Evolutionary conservation across 64 coral and sea anemone species (phyloP).

Genomic region (Dendrophyllia cribrosa): DNA sequence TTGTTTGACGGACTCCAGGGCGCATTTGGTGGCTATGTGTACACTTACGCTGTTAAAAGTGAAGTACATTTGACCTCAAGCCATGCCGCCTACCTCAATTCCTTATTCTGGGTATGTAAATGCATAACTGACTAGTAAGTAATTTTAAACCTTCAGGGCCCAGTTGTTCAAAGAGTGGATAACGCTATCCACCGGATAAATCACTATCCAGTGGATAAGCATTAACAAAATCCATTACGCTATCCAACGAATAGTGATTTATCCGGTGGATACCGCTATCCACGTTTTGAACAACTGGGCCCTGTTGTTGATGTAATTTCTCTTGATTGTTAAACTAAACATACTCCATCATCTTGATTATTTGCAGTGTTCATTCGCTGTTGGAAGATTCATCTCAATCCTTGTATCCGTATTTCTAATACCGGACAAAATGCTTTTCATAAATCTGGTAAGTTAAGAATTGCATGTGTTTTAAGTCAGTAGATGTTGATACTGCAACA

Average conservation of each 20-base stretch:
- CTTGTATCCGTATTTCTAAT: constrained; percentile 83
- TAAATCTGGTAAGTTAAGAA: constrained; percentile 83
- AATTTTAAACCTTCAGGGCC: neutral
- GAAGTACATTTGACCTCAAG: constrained; percentile 64
- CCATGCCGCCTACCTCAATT: constrained; percentile 73
- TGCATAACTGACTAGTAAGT: neutral
- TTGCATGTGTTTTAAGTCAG: neutral
- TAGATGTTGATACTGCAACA: too few species aligned
- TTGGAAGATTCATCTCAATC: constrained; percentile 95
- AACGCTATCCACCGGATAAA: too few species aligned
- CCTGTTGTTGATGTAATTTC: neutral
- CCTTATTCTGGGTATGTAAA: constrained; percentile 79
- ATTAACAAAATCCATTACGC: too few species aligned
- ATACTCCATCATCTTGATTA: neutral
- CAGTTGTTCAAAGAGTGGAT: too few species aligned
- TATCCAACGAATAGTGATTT: too few species aligned
- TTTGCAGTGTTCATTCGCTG: constrained; percentile 85
- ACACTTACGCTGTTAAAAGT: constrained; percentile 84
- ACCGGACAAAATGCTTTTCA: constrained; percentile 95
- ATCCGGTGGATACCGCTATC: too few species aligned
- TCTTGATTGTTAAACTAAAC: neutral
- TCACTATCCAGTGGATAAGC: too few species aligned
- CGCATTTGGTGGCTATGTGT: constrained; percentile 74
- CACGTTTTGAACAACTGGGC: too few species aligned
- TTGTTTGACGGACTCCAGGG: constrained; percentile 95